Evolutionary conservation across 2,797 vertebrate genomes (phyloP).

Genomic region (Eutrigla gurnardus): DNA sequence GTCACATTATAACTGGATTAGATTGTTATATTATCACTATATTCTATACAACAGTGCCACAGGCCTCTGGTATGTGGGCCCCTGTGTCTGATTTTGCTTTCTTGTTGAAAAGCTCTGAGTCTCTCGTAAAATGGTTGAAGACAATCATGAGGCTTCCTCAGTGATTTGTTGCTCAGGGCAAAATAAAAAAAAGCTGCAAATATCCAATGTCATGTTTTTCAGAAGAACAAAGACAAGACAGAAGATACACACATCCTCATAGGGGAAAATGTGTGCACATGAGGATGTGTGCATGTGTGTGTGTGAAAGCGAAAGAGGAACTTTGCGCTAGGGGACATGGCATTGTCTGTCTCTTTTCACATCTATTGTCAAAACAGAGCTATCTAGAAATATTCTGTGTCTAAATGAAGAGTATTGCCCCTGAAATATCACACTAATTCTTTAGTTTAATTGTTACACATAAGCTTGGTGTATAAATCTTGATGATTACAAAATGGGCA

Average conservation of each 20-base stretch:
- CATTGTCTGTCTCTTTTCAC: constrained; percentile 22
- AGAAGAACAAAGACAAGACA: constrained; percentile 12
- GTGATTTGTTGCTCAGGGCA: background rate
- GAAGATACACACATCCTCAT: background rate
- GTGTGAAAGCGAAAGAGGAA: background rate
- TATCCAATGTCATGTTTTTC: background rate
- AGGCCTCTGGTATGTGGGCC: background rate
- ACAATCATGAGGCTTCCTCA: background rate
- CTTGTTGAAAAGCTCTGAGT: constrained; percentile 6
- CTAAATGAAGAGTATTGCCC: constrained; percentile 22
- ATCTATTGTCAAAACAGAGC: constrained; percentile 20
- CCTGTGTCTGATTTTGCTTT: background rate
- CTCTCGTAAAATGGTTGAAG: background rate
- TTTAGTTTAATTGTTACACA: constrained; percentile 28
- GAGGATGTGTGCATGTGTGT: background rate
- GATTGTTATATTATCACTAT: too few relatives aligned
- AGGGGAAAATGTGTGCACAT: background rate
- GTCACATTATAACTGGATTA: too few relatives aligned
- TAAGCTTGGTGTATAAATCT: constrained; percentile 4
- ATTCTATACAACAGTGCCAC: background rate
- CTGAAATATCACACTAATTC: constrained; percentile 31
- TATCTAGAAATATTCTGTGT: constrained; percentile 15
- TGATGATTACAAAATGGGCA: constrained; percentile 32
- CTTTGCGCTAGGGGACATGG: constrained; percentile 2
- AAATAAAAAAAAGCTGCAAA: background rate